Conservation (phyloP, 2,797 vertebrate species). For the Galaxias olidus region DNA sequence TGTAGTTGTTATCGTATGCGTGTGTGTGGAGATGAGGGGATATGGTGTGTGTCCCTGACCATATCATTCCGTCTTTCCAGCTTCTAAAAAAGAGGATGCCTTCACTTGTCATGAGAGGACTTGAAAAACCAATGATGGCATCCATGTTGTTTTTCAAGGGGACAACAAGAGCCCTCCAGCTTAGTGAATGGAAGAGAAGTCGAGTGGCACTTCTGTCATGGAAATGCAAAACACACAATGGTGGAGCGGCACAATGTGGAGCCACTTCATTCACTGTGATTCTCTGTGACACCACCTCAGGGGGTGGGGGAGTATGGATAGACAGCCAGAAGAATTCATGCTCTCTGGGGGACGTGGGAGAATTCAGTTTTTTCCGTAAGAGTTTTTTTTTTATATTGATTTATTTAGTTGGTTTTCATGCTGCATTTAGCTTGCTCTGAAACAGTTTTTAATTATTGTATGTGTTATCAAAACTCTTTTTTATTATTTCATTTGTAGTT, state of each 20-base stretch:
- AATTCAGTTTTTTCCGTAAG: constrained; percentile 62
- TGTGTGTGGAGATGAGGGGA: neutral
- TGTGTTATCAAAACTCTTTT: no score
- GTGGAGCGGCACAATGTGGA: constrained; percentile 83
- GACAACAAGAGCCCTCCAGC: constrained; percentile 84
- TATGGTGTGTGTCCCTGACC: neutral
- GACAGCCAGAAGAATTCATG: neutral
- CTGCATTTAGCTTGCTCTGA: no score
- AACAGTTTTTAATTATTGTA: no score
- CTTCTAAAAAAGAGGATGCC: constrained; percentile 60
- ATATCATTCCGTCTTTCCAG: constrained; percentile 7
- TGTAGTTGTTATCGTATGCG: neutral
- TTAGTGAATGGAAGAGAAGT: constrained; percentile 91
- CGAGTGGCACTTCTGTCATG: constrained; percentile 95
- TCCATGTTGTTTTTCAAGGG: constrained; percentile 86
- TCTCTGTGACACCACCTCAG: constrained; percentile 83
- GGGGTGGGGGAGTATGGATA: constrained; percentile 72
- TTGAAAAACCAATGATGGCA: constrained; percentile 89
- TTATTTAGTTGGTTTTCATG: no score
- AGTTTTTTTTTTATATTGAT: no score
- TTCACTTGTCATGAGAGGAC: constrained; percentile 79
- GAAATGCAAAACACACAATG: constrained; percentile 89
- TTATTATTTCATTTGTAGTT: no score
- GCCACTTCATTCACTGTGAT: constrained; percentile 89
- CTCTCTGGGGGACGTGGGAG: constrained; percentile 80